Base-by-base conservation (phyloP, 2,113 vertebrate genomes). In the Gopherus evgoodei region DNA sequence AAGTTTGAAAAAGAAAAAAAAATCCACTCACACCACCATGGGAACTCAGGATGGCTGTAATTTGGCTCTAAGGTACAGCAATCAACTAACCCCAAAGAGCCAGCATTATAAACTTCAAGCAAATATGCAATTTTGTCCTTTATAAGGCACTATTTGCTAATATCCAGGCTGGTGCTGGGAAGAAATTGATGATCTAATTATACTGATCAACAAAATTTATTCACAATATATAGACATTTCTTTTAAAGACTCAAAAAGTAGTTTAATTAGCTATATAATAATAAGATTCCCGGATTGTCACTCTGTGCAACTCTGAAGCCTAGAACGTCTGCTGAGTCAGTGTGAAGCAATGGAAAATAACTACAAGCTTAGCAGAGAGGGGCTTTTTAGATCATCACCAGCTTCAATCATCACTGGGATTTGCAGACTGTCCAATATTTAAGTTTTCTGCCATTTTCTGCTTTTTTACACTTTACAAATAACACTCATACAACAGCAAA, bases 1-100 rank as follows among this genome's bases (percentile, higher is more conserved):
- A 94, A 90, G 93, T 57, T 83, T 84, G 56, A 86, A 93, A 96
- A 90, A 91, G 89, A 93, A 90, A 79, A 87, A 94, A 96, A 95
- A n/a, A 53, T 14, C 50, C 6, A 22, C 82, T 54, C 83, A 52
- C n/a, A 93, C 4, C 75, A 95, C 81, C 94, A 86, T 81, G 13
- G 38, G 38, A 53, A 91, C 10, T 42, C 14, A 65, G 29, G 87
- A 27, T 31, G 53, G 84, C 81, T 80, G 38, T 42, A 22, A 69
- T 13, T 2, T 84, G 93, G 87, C 87, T 56, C 42, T 47, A 25
- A 69, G 81, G 69, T 29, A 22, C 5, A 29, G 52, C 0, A 6
- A 16, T 14, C 19, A 31, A 93, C 83, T 65, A 91, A 87, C 59
- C 85, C 97, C 52, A 83, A 93, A 50, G 76, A 85, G 75, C 69